Evolutionary conservation across 2,797 vertebrate genomes (phyloP).

Genomic region (Graptemys geographica): DNA sequence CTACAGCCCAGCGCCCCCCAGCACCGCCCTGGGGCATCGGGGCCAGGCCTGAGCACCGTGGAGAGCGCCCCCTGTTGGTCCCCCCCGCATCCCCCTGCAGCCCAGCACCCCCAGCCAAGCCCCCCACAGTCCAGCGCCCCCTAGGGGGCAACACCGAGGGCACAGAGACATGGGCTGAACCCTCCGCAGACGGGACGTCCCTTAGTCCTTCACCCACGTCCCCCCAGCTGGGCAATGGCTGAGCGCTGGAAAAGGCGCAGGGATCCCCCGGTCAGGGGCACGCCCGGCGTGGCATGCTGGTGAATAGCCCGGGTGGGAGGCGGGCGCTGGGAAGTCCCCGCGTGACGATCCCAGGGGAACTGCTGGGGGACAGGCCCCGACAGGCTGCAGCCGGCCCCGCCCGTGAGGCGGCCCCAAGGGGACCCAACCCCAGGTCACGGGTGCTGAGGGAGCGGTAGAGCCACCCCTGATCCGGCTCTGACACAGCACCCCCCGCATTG

Average conservation of each 20-base stretch:
- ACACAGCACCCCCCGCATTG: rapidly evolving
- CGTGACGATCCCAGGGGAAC: no score
- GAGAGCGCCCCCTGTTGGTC: constrained; percentile 6
- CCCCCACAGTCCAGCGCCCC: constrained; percentile 85
- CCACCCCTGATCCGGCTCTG: not conserved
- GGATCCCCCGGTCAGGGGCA: no score
- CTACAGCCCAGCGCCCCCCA: constrained; percentile 86
- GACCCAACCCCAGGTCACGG: no score
- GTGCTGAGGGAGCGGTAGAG: not conserved
- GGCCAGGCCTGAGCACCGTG: no score
- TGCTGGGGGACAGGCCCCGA: not conserved
- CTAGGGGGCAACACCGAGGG: not conserved
- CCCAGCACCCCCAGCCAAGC: not conserved
- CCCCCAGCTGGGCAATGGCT: no score
- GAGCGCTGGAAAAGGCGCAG: not conserved
- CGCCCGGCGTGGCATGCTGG: no score
- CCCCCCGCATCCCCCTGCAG: not conserved
- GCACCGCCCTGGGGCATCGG: constrained; percentile 61
- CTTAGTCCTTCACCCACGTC: no score
- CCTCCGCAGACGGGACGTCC: no score
- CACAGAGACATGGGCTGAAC: not conserved
- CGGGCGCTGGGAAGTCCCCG: no score
- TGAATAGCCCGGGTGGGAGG: no score
- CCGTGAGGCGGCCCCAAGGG: no score
- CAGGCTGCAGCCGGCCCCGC: no score